Percentiles rank a stretch among this genome's conserved stretches.
phyloP scores from a whole-genome alignment of 2,888 invertebrate species.

The Choreutis nemorana region DNA sequence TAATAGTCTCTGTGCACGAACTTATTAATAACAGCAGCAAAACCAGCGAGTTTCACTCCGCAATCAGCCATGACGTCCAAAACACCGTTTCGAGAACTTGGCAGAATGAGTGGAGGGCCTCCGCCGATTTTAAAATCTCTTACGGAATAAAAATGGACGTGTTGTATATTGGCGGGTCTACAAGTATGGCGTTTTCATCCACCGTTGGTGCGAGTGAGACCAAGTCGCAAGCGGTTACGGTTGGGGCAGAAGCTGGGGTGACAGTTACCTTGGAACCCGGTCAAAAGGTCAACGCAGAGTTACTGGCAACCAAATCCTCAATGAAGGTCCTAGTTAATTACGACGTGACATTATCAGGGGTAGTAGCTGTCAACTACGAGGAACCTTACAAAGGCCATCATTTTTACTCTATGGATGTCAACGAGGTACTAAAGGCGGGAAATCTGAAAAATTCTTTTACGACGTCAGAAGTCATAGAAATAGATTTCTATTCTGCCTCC shows the following conservation, averaged over 20 bases:
- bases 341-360: slow-evolving; percentile 15
- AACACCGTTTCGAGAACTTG: not conserved
- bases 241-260: slow-evolving; percentile 2
- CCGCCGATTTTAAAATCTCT: not conserved
- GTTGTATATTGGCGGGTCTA: not conserved
- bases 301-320: slow-evolving; percentile 7
- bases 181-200: not conserved
- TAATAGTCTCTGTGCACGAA: not conserved
- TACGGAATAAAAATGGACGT: not conserved
- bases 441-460: slow-evolving; percentile 6
- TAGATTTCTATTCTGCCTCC: slow-evolving; percentile 6
- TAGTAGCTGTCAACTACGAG: slow-evolving; percentile 15
- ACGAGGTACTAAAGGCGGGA: slow-evolving; percentile 13
- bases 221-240: not conserved
- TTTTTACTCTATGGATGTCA: slow-evolving; percentile 16
- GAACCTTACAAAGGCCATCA: slow-evolving; percentile 14
- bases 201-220: not conserved
- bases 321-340: slow-evolving; percentile 12
- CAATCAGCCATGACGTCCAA: not conserved
- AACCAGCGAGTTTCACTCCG: not conserved
- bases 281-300: slow-evolving; percentile 6
- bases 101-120: not conserved
- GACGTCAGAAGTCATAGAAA: slow-evolving; percentile 6
- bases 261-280: slow-evolving; percentile 9
- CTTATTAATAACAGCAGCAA: not conserved